A percentile compares a stretch with the other conserved stretches of the same genome.
Evolutionary conservation across 1,140 invertebrate genomes (phyloP).

Genomic region (Bombus picipes): DNA sequence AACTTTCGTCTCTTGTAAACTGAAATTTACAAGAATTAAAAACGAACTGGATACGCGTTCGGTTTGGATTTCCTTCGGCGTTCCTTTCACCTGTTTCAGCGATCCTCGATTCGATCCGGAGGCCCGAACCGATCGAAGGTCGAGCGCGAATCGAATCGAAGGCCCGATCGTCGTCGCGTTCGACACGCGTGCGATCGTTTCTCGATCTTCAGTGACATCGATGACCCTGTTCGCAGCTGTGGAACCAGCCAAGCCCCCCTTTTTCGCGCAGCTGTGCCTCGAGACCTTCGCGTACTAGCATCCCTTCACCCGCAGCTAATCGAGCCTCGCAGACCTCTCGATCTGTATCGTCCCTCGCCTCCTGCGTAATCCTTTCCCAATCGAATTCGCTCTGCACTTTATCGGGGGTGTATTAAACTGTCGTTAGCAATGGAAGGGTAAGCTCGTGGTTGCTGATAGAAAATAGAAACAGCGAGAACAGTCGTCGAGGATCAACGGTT

Average conservation of each 20-base stretch:
- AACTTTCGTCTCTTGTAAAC: neutral
- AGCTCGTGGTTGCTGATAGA: neutral
- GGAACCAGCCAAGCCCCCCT: constrained; percentile 53
- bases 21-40: neutral
- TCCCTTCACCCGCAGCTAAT: constrained; percentile 65
- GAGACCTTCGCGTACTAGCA: constrained; percentile 54
- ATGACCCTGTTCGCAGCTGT: constrained; percentile 73
- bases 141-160: constrained; percentile 37
- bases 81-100: constrained; percentile 26
- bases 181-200: constrained; percentile 33
- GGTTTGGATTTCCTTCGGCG: neutral
- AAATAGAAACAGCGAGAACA: neutral
- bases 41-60: neutral
- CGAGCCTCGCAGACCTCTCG: constrained; percentile 49
- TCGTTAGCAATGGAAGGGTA: constrained; percentile 53
- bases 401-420: constrained; percentile 72
- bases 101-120: constrained; percentile 26
- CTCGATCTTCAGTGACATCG: constrained; percentile 51
- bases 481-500: neutral
- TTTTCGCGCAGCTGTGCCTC: constrained; percentile 76
- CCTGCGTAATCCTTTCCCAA: constrained; percentile 78
- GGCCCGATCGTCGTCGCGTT: constrained; percentile 31
- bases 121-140: neutral
- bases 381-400: constrained; percentile 68
- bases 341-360: constrained; percentile 52